Evolutionary conservation across 1,140 invertebrate species (phyloP).

Genomic region (Galendromus occidentalis): DNA sequence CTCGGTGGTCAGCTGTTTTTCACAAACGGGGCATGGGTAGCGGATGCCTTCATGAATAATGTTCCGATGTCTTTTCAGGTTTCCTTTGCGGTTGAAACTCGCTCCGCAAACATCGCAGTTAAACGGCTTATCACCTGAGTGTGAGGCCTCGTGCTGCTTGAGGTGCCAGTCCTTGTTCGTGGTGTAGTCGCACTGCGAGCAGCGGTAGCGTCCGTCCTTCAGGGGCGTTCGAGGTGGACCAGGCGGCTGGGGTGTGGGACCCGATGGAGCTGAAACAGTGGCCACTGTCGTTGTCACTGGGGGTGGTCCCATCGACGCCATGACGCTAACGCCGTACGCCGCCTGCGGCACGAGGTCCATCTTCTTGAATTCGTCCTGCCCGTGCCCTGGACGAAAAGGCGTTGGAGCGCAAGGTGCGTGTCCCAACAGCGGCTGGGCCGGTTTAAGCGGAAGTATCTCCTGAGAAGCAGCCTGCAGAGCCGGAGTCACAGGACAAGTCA

Average conservation of each 20-base stretch:
- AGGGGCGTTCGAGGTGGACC: conserved; percentile 3
- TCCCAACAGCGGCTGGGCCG: conserved; percentile 8
- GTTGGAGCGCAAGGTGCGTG: neutral
- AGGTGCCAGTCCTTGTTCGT: conserved; percentile 12
- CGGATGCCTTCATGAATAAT: conserved; percentile 9
- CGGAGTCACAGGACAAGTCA: neutral
- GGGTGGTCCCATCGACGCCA: too few species aligned
- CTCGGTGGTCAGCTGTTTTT: conserved; percentile 7
- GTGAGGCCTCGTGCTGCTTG: conserved; percentile 10
- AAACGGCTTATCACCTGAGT: conserved; percentile 9
- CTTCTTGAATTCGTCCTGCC: too few species aligned
- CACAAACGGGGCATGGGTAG: conserved; percentile 4
- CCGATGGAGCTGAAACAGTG: neutral
- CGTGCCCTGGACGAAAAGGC: too few species aligned
- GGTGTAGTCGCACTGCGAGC: conserved; percentile 10
- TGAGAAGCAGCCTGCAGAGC: neutral
- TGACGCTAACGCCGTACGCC: too few species aligned
- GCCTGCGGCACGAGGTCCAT: too few species aligned
- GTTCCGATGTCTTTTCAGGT: conserved; percentile 10
- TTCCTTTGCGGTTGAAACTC: conserved; percentile 4
- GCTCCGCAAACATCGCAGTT: conserved; percentile 11
- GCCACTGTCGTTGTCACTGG: neutral
- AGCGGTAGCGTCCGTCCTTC: conserved; percentile 9
- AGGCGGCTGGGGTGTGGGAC: neutral
- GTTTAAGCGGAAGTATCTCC: neutral